These are phyloP conservation scores for Pipistrellus pipistrellus DNA, from an alignment of 2,797 vertebrate species.

Conservation along the genomic window DNA sequence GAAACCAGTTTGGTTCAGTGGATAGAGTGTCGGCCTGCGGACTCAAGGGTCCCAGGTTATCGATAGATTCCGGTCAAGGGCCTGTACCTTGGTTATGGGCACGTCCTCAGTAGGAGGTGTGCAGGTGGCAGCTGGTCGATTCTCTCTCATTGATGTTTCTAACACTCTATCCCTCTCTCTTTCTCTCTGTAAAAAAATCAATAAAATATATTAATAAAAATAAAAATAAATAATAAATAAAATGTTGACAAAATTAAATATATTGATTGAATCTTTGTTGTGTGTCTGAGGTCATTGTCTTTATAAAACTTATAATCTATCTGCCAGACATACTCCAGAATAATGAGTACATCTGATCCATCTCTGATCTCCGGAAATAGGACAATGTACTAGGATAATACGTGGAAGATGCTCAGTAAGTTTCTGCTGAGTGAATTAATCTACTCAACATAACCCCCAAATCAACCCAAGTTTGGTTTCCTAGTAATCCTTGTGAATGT, in stretches of 20 bases:
- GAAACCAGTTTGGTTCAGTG: no score
- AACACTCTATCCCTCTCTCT: no score
- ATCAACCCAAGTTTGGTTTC: not conserved
- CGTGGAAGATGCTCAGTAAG: not conserved
- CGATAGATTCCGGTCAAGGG: no score
- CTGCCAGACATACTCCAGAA: not conserved
- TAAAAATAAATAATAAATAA: no score
- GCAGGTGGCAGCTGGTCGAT: no score
- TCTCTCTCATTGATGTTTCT: no score
- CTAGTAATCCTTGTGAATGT: not conserved
- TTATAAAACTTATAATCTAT: not conserved
- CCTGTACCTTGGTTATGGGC: no score
- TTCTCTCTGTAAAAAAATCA: no score
- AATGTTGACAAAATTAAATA: not conserved
- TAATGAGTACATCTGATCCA: not conserved
- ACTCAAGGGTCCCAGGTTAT: no score
- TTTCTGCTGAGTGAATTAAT: not conserved
- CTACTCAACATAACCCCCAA: not conserved
- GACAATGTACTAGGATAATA: not conserved
- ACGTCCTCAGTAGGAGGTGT: no score
- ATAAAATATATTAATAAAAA: no score
- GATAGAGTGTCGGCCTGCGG: no score
- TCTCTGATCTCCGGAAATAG: not conserved
- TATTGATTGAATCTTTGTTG: not conserved
- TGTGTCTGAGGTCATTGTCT: not conserved